phyloP scores from a whole-genome alignment of 2,888 invertebrate species.

The Xestia ashworthii region DNA sequence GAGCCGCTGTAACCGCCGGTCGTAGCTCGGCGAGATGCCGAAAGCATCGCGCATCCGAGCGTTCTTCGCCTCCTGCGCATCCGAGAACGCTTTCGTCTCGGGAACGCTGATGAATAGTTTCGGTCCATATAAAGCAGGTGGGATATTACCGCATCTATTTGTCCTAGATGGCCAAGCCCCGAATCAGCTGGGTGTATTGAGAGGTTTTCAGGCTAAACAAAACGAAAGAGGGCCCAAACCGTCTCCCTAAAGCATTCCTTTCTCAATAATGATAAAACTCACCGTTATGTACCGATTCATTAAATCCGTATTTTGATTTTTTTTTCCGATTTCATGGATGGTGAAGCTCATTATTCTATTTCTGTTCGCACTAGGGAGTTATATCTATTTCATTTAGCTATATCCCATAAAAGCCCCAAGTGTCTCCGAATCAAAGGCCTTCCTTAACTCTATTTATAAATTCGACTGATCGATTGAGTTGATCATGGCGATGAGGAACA shows the following conservation, averaged over 20 bases:
- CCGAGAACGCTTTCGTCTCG: conserved; percentile 50
- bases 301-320: too few species aligned
- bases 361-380: neutral
- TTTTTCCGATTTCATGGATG: neutral
- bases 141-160: conserved; percentile 17
- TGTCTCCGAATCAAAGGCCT: conserved; percentile 17
- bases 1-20: conserved; percentile 21
- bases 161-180: conserved; percentile 4
- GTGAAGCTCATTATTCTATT: neutral
- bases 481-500: neutral
- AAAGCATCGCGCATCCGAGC: conserved; percentile 50
- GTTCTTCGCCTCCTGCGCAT: conserved; percentile 48
- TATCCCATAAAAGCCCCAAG: neutral
- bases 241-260: conserved; percentile 7
- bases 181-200: neutral
- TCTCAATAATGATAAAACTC: neutral
- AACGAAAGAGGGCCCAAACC: conserved; percentile 3
- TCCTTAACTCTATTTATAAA: neutral
- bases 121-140: conserved; percentile 28
- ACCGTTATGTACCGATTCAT: neutral
- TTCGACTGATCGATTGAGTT: neutral
- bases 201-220: neutral
- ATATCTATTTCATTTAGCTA: neutral
- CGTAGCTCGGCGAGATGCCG: conserved; percentile 49
- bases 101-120: conserved; percentile 34